Conservation (phyloP, 2,888 invertebrate genomes). For the Cartodere bifasciata region DNA sequence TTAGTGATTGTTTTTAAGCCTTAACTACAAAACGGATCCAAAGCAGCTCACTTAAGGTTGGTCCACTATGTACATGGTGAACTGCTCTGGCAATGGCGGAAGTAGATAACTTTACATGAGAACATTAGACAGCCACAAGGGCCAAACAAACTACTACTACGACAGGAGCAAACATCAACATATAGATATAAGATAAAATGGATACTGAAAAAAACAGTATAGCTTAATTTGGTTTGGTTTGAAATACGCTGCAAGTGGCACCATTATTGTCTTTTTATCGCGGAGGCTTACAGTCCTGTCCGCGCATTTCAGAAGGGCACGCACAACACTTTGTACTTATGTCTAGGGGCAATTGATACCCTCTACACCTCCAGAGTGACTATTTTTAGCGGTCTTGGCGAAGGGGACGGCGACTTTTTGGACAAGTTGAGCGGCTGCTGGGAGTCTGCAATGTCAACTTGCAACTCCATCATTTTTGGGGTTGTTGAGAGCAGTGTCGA, state of each 20-base stretch:
- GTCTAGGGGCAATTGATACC: conserved; percentile 14
- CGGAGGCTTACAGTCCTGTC: conserved; percentile 5
- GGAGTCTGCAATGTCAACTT: conserved; percentile 71
- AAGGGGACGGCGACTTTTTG: conserved; percentile 69
- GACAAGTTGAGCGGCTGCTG: conserved; percentile 81
- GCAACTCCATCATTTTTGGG: conserved; percentile 55
- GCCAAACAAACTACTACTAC: conserved; percentile 24
- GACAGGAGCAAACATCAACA: conserved; percentile 28
- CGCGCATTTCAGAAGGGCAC: conserved; percentile 6
- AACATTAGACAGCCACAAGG: conserved; percentile 15
- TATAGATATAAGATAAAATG: conserved; percentile 13
- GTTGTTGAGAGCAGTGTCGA: conserved; percentile 31
- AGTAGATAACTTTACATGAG: conserved; percentile 29
- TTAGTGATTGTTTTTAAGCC: conserved; percentile 43
- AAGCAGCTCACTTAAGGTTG: conserved; percentile 23
- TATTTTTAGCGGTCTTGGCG: conserved; percentile 47
- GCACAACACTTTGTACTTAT: conserved; percentile 31
- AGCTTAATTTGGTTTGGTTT: conserved; percentile 39
- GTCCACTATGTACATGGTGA: conserved; percentile 34
- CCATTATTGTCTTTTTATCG: conserved; percentile 20
- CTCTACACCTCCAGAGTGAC: conserved; percentile 33
- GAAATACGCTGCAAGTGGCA: conserved; percentile 36
- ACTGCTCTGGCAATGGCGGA: conserved; percentile 31
- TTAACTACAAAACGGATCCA: conserved; percentile 27
- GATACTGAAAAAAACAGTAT: conserved; percentile 12